Base-by-base conservation (phyloP, 2,888 invertebrate genomes). In the Xanthostigma xanthostigma region DNA sequence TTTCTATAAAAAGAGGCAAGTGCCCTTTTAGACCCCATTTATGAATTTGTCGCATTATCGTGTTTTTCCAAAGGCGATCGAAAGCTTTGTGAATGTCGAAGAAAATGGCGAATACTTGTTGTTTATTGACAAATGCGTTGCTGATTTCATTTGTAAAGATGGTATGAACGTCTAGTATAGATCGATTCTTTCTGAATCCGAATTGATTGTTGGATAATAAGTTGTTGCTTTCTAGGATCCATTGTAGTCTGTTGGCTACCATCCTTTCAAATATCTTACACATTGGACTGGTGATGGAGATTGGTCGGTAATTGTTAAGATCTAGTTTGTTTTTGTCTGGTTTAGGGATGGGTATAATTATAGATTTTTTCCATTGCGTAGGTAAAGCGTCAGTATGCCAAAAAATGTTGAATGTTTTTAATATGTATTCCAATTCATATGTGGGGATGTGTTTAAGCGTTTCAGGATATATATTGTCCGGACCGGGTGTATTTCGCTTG, bases 41-140 rank as follows among this genome's bases (percentile, higher is more conserved):
- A n/a, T 40, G n/a, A 14, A 46, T 39, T 9, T 17, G 35, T 46
- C 39, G 39, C 5, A 46, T 9, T n/a, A 34, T 10, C 42, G 27
- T 36, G 47, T 46, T 9, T 34, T 40, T 46, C 40, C 46, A 52
- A 12, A 44, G 39, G 9, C 34, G 50, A 17, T 52, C 52, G 35
- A 46, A 54, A 1, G 53, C 54, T 41, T 46, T 53, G 10, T 50
- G 34, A 8, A 54, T 48, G 36, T 55, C 53, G 35, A 54, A 52
- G 34, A 51, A 52, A 36, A 51, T 14, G 4, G 50, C 50, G 12
- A 46, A 35, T 39, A 40, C 13, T 34, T 39, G 39, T 40, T 46
- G 51, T 42, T 51, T 45, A 13, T 48, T 47, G 1, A 45, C 44
- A 34, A 55, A 44, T 11, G 53, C 51, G 9, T 53, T 45, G 14